These are phyloP conservation scores for Jacana jacana DNA, from an alignment of 2,113 vertebrate species.

Conservation along the genomic window DNA sequence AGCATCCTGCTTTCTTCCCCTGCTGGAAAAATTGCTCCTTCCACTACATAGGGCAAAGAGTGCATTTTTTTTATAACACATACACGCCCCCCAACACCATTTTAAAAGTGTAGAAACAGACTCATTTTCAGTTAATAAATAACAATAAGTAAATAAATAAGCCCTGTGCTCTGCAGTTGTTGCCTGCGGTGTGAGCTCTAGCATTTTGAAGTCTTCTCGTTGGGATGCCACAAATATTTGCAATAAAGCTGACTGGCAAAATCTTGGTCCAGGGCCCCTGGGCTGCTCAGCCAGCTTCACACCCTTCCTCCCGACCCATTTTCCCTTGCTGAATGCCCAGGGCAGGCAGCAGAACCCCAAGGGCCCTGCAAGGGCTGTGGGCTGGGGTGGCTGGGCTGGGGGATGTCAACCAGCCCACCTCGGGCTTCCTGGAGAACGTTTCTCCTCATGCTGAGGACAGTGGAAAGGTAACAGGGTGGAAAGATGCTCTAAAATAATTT, in stretches of 20 bases:
- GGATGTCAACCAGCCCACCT: background rate
- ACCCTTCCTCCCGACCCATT: background rate
- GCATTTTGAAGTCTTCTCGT: background rate
- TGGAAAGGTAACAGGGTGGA: background rate
- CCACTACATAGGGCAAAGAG: background rate
- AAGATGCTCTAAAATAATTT: background rate
- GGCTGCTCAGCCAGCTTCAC: constrained; percentile 17
- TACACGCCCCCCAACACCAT: background rate
- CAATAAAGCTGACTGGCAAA: constrained; percentile 48
- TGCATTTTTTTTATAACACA: background rate
- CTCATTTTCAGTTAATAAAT: constrained; percentile 51
- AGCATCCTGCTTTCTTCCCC: background rate
- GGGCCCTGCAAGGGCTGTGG: background rate
- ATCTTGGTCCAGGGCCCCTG: background rate
- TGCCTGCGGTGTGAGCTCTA: background rate
- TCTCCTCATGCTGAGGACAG: background rate
- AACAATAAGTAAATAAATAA: constrained; percentile 36
- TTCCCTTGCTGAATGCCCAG: background rate
- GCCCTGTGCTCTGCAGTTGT: background rate
- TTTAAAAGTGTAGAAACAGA: constrained; percentile 44
- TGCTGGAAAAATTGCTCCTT: background rate
- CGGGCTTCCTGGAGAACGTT: background rate
- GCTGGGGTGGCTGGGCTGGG: background rate
- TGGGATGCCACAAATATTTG: constrained; percentile 32
- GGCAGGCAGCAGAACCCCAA: background rate